Percentiles rank a stretch among this genome's conserved stretches.
These are phyloP conservation scores for Cordilura impudica DNA, from an alignment of 2,888 invertebrate genomes.

Conservation along the genomic window DNA sequence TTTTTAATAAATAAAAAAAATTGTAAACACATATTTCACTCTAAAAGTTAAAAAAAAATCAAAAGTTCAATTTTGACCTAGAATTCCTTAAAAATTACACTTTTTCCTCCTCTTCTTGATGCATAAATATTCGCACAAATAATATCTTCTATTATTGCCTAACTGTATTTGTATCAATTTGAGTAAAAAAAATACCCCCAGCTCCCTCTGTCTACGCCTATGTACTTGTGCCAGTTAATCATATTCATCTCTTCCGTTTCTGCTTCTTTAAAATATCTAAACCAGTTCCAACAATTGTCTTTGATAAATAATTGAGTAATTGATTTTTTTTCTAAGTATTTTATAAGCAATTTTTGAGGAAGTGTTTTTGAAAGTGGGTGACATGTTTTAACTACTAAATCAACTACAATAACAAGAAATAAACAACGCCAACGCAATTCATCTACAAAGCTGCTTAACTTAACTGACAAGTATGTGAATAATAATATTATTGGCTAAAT, in stretches of 20 bases:
- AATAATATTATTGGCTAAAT: slow-evolving; percentile 20
- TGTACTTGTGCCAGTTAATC: neutral
- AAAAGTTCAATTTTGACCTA: too few species aligned
- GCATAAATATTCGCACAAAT: too few species aligned
- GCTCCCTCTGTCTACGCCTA: neutral
- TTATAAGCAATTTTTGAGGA: slow-evolving; percentile 24
- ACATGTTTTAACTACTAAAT: slow-evolving; percentile 33
- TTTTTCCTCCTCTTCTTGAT: too few species aligned
- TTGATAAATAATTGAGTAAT: slow-evolving; percentile 41
- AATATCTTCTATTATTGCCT: too few species aligned
- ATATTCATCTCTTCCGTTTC: neutral
- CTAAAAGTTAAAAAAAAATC: too few species aligned
- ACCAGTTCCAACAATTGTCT: slow-evolving; percentile 29
- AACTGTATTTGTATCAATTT: too few species aligned
- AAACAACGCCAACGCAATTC: slow-evolving; percentile 41
- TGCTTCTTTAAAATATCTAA: slow-evolving; percentile 1
- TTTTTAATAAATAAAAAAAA: too few species aligned
- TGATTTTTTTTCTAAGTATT: slow-evolving; percentile 14
- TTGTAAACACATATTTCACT: too few species aligned
- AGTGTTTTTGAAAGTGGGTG: slow-evolving; percentile 49
- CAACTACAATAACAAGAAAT: neutral
- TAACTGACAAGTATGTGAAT: slow-evolving; percentile 36
- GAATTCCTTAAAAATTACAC: too few species aligned
- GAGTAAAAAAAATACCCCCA: too few species aligned
- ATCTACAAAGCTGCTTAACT: slow-evolving; percentile 39